Conservation (phyloP, 2,113 vertebrate genomes). For the Shinisaurus crocodilurus region DNA sequence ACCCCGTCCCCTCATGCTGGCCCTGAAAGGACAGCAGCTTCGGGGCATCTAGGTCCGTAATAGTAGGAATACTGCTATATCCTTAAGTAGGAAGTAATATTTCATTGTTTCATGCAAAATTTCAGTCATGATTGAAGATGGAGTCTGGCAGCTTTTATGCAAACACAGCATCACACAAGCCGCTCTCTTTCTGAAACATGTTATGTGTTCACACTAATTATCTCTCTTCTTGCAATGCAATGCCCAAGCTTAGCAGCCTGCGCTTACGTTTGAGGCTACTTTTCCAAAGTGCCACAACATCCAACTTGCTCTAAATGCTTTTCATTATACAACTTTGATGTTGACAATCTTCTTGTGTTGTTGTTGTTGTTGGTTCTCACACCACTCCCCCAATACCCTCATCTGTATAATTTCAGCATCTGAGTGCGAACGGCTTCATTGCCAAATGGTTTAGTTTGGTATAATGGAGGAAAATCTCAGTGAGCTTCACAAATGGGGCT, state of each 20-base stretch:
- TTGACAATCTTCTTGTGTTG: neutral
- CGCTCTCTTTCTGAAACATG: conserved; percentile 13
- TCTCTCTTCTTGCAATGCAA: conserved; percentile 43
- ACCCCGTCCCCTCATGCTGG: neutral
- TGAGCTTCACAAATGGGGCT: conserved; percentile 1
- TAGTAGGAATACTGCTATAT: neutral
- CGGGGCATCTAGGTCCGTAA: neutral
- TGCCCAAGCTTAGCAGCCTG: conserved; percentile 47
- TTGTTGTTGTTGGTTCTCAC: conserved; percentile 11
- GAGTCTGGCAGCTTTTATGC: neutral
- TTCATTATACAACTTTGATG: conserved; percentile 4
- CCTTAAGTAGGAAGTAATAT: neutral
- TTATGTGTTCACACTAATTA: conserved; percentile 31
- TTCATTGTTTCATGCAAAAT: neutral
- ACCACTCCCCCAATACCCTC: neutral
- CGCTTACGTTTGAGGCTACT: conserved; percentile 7
- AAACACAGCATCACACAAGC: neutral
- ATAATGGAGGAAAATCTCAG: neutral
- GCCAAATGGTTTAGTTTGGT: conserved; percentile 2
- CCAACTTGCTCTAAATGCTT: conserved; percentile 29
- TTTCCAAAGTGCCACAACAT: neutral
- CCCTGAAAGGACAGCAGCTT: neutral
- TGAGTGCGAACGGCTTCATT: conserved; percentile 23
- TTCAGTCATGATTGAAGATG: fast-evolving
- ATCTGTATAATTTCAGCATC: neutral